phyloP scores from a whole-genome alignment of 2,888 invertebrate genomes.

The Plutella xylostella region DNA sequence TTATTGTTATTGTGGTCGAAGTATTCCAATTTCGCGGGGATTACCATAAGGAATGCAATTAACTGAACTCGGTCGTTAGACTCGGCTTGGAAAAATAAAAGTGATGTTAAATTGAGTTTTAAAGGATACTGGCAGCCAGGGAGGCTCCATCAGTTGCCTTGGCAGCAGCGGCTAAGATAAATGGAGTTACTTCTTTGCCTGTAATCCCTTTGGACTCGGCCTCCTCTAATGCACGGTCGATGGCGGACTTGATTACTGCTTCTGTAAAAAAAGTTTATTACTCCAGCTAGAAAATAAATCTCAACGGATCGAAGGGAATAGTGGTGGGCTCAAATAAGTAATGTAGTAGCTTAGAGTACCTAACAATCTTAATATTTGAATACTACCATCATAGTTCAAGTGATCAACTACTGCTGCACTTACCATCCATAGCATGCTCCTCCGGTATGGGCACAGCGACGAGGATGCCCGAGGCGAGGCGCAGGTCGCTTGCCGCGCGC shows the following conservation, averaged over 20 bases:
- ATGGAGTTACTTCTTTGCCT: constrained; percentile 95
- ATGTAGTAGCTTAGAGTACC: too few species aligned
- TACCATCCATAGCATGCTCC: constrained; percentile 72
- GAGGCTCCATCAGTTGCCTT: constrained; percentile 86
- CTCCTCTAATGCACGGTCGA: constrained; percentile 74
- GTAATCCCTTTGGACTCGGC: constrained; percentile 71
- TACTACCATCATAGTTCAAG: too few species aligned
- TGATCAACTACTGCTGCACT: too few species aligned
- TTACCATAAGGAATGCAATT: too few species aligned
- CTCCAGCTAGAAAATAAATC: too few species aligned
- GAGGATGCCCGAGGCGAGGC: constrained; percentile 79
- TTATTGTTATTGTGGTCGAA: too few species aligned
- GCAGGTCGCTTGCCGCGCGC: constrained; percentile 59
- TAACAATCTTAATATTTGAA: too few species aligned
- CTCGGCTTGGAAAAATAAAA: not conserved
- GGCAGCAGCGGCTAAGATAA: constrained; percentile 82
- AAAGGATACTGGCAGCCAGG: constrained; percentile 86
- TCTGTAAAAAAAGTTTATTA: constrained; percentile 44
- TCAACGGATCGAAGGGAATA: too few species aligned
- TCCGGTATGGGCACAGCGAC: constrained; percentile 93
- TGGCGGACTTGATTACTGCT: constrained; percentile 74
- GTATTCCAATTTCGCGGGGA: too few species aligned
- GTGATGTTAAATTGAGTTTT: constrained; percentile 8
- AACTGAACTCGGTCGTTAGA: too few species aligned
- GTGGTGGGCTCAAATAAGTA: too few species aligned